Base-by-base conservation (phyloP, 23 tunicate genomes). In the Aplidium turbinatum region DNA sequence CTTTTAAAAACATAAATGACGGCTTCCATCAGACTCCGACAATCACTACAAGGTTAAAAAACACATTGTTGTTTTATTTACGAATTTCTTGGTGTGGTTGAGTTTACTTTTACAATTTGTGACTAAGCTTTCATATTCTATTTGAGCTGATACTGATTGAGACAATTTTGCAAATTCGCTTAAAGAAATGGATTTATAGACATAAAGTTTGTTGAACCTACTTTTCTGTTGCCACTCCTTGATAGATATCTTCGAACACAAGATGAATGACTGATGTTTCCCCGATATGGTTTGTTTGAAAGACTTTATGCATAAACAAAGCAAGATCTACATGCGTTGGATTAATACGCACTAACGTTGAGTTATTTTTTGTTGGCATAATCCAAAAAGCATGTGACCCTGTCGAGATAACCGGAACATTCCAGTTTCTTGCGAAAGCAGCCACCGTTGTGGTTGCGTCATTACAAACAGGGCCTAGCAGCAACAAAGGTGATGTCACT, bases 391-490 rank as follows among this genome's bases (percentile, higher is more conserved):
- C 86, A 7, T 72, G 87, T 4, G 96, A 58, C 1, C 96, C 96
- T 0, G 80, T 68, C 13, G 96, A 64, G 4, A 88, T 88, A 7
- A 81, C 18, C n/a, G 96, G 96, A 5, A 88, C 70, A 36, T 76
- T 73, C 96, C 96, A 88, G 21, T 38, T 42, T 32, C 58, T 79
- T n/a, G 96, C 96, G 40, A 88, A 81, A 33, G 75, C 46, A 6
- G 87, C 79, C 2, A 81, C 87, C 24, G 70, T 50, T 20, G 76
- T 33, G 0, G 96, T 61, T 0, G 96, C 83, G 7, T 58, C 79
- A 75, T 81, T 88, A 74, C 96, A 88, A 6, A 70, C 87, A 7
- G 96, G 96, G 23, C 96, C 96, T 39, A 88, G 58, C 57, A 88
- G 36, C 39, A 70, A 54, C 13, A 81, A 16, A 1, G 96, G 96